Conservation (phyloP, 2,888 invertebrate genomes). For the Eupithecia insigniata region DNA sequence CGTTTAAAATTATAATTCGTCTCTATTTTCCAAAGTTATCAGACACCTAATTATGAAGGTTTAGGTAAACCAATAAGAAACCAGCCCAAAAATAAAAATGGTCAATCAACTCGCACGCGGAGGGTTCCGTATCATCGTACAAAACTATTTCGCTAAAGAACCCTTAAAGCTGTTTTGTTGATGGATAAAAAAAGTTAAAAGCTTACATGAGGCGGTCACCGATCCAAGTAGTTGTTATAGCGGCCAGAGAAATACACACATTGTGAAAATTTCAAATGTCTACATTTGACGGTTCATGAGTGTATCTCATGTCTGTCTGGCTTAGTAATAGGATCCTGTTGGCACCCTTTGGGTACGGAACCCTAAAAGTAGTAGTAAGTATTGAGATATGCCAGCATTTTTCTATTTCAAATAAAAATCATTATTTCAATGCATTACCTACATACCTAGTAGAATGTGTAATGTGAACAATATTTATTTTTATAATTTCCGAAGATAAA, state of each 20-base stretch:
- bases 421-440: background rate
- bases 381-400: background rate
- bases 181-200: background rate
- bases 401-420: background rate
- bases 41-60: background rate
- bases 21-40: background rate
- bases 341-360: background rate
- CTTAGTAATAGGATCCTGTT: background rate
- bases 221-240: slow-evolving; percentile 60
- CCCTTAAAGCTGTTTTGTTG: background rate
- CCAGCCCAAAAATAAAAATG: background rate
- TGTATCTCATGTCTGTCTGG: no score
- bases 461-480: background rate
- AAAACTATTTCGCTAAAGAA: background rate
- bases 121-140: background rate
- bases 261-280: background rate
- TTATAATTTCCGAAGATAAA: background rate
- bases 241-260: background rate
- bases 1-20: background rate
- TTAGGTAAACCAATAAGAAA: background rate
- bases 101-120: background rate
- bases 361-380: background rate
- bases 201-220: slow-evolving; percentile 60
- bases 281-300: background rate
- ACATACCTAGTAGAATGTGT: background rate